Base-by-base conservation (phyloP, 1,140 invertebrate species). In the Paralvinella palmiformis region DNA sequence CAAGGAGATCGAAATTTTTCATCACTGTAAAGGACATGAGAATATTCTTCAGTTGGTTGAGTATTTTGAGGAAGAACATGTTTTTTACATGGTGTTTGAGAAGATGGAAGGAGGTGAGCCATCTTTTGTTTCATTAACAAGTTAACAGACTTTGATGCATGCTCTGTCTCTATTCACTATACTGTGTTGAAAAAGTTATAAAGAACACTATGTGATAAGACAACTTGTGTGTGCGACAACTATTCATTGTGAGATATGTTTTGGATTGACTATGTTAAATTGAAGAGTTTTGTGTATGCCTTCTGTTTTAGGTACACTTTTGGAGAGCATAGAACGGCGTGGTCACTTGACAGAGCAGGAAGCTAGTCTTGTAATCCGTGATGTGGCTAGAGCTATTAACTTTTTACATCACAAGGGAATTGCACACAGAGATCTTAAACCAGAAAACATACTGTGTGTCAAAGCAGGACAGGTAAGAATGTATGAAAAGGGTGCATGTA, bases 1-100 rank as follows among this genome's bases (percentile, higher is more conserved):
- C 85, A 91, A 94, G 66, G 96, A 99, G 82, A 93, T 99, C 70
- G 94, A 99, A 83, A 97, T 94, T 68, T 98, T 98, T 85, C 91
- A 96, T 82, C 90, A 97, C 81, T 98, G 94, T 82, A 89, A 93
- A 79, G 92, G 91, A 67, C 94, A 98, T 83, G 88, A 91, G 27
- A 95, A 97, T 80, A 97, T 98, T 80, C 91, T 98, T 76, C 94
- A 98, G 82, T 86, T 99, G 75, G 89, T 93, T 72, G 94, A 97
- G 80, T 96, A 94, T 83, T 96, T 96, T 82, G 94, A 98, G 82
- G 95, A 96, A 84, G 89, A 94, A 69, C 91, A 95, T 50, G 72
- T 82, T 79, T 98, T 97, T 80, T 98, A 96, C 82, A 86, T 98
- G 79, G 92, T 98, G 67, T 98, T 98, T 83, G 94, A 98, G 83